Conservation (phyloP, 2,888 invertebrate genomes). For the Ormia ochracea region DNA sequence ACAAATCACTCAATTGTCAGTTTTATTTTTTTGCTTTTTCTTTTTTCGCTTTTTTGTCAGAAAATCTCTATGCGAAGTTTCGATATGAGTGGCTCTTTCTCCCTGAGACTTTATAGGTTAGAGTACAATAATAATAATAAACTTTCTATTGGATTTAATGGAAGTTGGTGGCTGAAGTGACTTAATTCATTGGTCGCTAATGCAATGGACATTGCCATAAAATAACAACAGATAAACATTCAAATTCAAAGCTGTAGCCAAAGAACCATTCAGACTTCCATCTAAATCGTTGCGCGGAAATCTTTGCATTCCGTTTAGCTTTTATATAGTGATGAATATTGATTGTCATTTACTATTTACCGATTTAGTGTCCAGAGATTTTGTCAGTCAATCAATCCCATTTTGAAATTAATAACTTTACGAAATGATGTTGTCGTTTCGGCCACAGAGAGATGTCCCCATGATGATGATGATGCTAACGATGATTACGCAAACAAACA, state of each 20-base stretch:
- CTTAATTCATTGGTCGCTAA: constrained; percentile 58
- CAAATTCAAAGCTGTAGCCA: background rate
- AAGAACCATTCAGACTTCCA: background rate
- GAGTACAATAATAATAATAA: constrained; percentile 29
- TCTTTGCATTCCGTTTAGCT: constrained; percentile 23
- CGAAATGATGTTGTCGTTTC: constrained; percentile 63
- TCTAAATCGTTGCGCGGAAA: background rate
- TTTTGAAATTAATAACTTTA: constrained; percentile 70
- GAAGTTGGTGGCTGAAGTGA: constrained; percentile 39
- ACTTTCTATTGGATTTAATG: constrained; percentile 45
- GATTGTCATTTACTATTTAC: constrained; percentile 59
- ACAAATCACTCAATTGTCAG: constrained; percentile 68
- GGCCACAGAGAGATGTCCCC: constrained; percentile 28
- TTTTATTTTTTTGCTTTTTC: no score
- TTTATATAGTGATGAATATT: constrained; percentile 44
- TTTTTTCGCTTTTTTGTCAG: background rate
- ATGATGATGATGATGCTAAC: constrained; percentile 4
- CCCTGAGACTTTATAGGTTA: background rate
- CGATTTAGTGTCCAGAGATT: constrained; percentile 66
- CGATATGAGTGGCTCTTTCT: background rate
- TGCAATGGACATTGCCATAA: constrained; percentile 45
- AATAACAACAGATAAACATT: constrained; percentile 28
- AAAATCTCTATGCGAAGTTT: background rate
- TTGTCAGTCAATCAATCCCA: constrained; percentile 71
- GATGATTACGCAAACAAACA: background rate